Percentiles rank a stretch among this genome's conserved stretches.
These are phyloP conservation scores for Rhodinocichla rosea DNA, from an alignment of 2,113 vertebrate species.

Conservation along the genomic window DNA sequence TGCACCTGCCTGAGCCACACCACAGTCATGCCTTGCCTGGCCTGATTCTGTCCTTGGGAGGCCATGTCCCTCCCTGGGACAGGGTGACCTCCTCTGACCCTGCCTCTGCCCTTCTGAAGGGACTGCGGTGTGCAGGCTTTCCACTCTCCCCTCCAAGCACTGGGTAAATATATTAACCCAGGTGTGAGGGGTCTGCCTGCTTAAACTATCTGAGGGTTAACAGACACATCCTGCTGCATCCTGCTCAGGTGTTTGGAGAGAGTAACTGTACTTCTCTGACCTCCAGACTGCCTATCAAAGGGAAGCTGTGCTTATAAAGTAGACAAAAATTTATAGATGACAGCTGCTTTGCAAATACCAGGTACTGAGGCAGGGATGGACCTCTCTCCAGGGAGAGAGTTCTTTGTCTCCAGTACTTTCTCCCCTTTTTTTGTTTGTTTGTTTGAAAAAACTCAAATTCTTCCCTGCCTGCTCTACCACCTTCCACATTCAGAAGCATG, in stretches of 20 bases:
- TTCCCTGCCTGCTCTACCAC: neutral
- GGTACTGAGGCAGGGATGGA: neutral
- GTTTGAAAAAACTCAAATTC: neutral
- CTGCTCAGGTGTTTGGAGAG: neutral
- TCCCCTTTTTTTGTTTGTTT: neutral
- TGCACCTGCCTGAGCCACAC: neutral
- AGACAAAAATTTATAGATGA: neutral
- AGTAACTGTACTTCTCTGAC: neutral
- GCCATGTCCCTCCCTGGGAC: rapidly evolving
- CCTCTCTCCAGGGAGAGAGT: neutral
- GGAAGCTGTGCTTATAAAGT: neutral
- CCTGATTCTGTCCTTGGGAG: neutral
- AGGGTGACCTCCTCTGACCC: neutral
- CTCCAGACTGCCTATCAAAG: neutral
- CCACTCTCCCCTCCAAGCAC: neutral
- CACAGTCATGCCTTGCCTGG: rapidly evolving
- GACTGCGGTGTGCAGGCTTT: neutral
- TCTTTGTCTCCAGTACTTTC: neutral
- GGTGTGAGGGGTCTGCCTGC: neutral
- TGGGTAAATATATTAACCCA: neutral
- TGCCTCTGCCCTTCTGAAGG: neutral
- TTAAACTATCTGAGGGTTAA: neutral
- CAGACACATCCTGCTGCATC: neutral
- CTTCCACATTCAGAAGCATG: neutral
- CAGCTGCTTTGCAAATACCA: neutral